Evolutionary conservation across 1,140 invertebrate genomes (phyloP).

Genomic region (Lucilia cuprina): DNA sequence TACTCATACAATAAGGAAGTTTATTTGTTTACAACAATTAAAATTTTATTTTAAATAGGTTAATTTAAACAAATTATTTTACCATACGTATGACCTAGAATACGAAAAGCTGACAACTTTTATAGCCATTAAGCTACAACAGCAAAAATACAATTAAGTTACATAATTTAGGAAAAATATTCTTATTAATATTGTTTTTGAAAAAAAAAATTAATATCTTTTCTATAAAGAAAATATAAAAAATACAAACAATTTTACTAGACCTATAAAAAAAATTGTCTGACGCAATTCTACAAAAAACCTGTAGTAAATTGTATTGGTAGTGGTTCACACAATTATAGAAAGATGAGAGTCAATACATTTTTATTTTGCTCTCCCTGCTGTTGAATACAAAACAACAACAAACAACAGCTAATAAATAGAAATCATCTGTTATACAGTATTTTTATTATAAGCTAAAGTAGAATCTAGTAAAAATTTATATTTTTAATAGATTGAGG

Average conservation of each 20-base stretch:
- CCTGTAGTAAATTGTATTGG: conserved; percentile 26
- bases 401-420: background rate
- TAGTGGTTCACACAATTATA: background rate
- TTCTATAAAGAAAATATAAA: background rate
- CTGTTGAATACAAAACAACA: background rate
- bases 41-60: background rate
- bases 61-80: background rate
- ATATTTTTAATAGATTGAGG: background rate
- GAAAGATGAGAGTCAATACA: background rate
- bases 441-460: background rate
- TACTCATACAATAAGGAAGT: background rate
- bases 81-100: background rate
- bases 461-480: background rate
- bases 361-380: background rate
- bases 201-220: background rate
- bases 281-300: conserved; percentile 37
- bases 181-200: too few species aligned
- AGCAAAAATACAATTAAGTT: background rate
- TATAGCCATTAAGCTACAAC: background rate
- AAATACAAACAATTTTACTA: conserved; percentile 18
- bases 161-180: background rate
- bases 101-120: background rate
- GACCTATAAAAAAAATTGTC: conserved; percentile 25
- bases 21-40: background rate
- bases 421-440: background rate